These are phyloP conservation scores for Nasonia giraulti DNA, from an alignment of 1,140 invertebrate genomes.

Conservation along the genomic window DNA sequence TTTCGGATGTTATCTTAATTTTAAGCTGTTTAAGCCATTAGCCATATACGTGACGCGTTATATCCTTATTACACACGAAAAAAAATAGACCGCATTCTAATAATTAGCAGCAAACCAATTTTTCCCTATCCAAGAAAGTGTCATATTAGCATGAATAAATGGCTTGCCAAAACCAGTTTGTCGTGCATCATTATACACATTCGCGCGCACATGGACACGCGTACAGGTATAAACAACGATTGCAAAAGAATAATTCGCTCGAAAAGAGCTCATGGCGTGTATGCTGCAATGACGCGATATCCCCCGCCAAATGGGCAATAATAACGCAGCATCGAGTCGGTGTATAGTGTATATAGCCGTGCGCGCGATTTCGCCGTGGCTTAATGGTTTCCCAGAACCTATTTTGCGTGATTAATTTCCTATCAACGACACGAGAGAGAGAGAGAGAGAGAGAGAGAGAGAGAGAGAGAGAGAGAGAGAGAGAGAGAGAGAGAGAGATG, in stretches of 20 bases:
- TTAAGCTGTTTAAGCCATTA: neutral
- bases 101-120: neutral
- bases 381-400: slow-evolving; percentile 72
- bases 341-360: neutral
- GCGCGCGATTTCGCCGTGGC: slow-evolving; percentile 39
- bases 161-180: neutral
- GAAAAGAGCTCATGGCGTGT: neutral
- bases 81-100: neutral
- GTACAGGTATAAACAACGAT: neutral
- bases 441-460: neutral
- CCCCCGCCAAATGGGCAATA: slow-evolving; percentile 52
- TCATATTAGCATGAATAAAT: neutral
- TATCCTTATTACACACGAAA: neutral
- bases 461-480: neutral
- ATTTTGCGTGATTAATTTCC: slow-evolving; percentile 71
- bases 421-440: slow-evolving; percentile 57
- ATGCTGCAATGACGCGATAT: slow-evolving; percentile 59
- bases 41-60: neutral
- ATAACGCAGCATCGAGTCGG: slow-evolving; percentile 5
- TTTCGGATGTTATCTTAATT: neutral
- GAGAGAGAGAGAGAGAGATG: slow-evolving; percentile 13
- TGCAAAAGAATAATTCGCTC: neutral
- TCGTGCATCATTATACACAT: neutral
- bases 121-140: neutral
- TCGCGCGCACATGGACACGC: no score